Conservation (phyloP, 2,797 vertebrate genomes). For the Alexandromys oeconomus region DNA sequence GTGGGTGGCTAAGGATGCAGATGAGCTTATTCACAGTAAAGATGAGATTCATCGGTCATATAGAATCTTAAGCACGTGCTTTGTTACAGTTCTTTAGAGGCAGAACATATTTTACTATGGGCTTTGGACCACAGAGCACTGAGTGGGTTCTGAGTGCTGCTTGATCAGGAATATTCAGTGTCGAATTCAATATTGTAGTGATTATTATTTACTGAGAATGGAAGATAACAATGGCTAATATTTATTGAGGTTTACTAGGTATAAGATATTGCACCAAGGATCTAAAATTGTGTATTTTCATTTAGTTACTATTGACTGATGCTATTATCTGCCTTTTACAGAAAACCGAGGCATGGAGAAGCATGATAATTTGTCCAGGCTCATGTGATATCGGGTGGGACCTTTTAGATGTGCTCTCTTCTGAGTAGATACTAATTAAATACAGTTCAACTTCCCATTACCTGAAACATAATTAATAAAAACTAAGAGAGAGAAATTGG, state of each 20-base stretch:
- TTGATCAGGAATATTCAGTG: not conserved
- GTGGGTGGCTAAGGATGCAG: not conserved
- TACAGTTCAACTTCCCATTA: constrained; percentile 10
- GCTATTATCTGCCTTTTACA: not conserved
- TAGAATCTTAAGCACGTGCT: not conserved
- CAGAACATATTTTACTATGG: not conserved
- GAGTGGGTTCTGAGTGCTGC: not conserved
- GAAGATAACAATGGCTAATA: not conserved
- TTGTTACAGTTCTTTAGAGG: not conserved
- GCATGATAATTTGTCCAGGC: not conserved
- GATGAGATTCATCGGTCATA: not conserved
- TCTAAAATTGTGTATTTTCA: constrained; percentile 23
- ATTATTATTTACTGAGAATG: constrained; percentile 29
- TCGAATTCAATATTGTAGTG: constrained; percentile 31
- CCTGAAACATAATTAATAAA: too few relatives aligned
- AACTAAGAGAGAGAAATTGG: too few relatives aligned
- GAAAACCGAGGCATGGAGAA: constrained; percentile 1
- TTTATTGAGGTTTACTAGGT: constrained; percentile 2
- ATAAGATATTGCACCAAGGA: not conserved
- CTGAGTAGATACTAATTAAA: not conserved
- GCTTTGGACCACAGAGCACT: not conserved
- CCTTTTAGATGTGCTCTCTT: not conserved
- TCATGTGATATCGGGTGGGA: not conserved
- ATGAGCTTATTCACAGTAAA: not conserved
- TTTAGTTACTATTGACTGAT: not conserved